Evolutionary conservation across 2,113 vertebrate species (phyloP).

Genomic region (Oophaga pumilio): DNA sequence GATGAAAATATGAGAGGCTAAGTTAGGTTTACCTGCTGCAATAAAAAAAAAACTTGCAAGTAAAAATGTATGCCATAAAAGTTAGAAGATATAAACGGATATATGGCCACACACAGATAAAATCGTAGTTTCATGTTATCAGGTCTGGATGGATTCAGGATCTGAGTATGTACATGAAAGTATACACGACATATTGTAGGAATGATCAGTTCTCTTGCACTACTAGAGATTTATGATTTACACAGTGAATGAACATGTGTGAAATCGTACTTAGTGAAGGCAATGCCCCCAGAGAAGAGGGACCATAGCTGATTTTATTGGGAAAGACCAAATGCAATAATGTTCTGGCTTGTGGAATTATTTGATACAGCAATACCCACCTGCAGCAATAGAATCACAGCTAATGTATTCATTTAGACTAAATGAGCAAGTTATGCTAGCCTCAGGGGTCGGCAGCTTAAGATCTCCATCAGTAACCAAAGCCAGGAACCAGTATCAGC

Average conservation of each 20-base stretch:
- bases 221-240: neutral
- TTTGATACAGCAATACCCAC: conserved; percentile 37
- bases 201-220: neutral
- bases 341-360: conserved; percentile 36
- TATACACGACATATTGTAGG: neutral
- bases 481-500: conserved; percentile 11
- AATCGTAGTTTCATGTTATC: neutral
- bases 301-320: conserved; percentile 31
- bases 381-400: conserved; percentile 8
- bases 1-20: too few relatives aligned
- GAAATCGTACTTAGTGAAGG: neutral
- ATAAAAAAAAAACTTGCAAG: neutral
- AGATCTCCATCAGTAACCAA: conserved; percentile 28
- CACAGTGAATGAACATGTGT: conserved; percentile 24
- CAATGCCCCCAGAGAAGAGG: conserved; percentile 4
- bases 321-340: conserved; percentile 43
- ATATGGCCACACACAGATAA: neutral
- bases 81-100: neutral
- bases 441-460: conserved; percentile 29
- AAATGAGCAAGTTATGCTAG: conserved; percentile 53
- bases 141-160: neutral
- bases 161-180: neutral
- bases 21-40: neutral
- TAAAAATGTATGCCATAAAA: neutral
- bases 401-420: conserved; percentile 49